phyloP scores from a whole-genome alignment of 2,113 vertebrate genomes.

The Oreochromis tanganicae region DNA sequence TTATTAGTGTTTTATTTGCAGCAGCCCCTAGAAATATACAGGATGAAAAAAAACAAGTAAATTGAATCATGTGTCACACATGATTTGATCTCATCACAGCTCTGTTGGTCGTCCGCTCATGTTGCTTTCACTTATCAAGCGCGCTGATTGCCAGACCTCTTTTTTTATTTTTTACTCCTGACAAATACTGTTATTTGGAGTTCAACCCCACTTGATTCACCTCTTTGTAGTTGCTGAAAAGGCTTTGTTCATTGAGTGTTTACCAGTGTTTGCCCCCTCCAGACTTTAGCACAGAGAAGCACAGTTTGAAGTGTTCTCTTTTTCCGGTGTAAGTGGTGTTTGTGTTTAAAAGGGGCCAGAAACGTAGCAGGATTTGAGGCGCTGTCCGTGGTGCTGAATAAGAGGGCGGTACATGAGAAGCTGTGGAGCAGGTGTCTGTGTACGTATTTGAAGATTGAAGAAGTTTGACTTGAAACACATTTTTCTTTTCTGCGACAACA shows the following conservation, averaged over 20 bases:
- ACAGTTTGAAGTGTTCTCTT: not conserved
- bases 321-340: not conserved
- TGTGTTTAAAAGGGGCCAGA: not conserved
- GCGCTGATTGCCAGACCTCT: not conserved
- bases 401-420: not conserved
- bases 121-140: not conserved
- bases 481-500: not conserved
- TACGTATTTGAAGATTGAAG: not conserved
- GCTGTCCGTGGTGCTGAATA: conserved; percentile 50
- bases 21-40: not conserved
- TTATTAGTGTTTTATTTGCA: not conserved
- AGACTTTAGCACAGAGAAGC: not conserved
- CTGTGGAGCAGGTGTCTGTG: not conserved
- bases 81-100: not conserved
- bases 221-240: not conserved
- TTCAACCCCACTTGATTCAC: not conserved
- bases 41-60: not conserved
- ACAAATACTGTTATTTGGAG: not conserved
- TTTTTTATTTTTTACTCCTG: not conserved
- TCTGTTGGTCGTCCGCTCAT: not conserved
- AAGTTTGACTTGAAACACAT: not conserved
- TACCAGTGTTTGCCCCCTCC: not conserved
- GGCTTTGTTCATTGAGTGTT: not conserved
- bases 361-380: not conserved
- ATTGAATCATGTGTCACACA: not conserved